A percentile compares a stretch with the other conserved stretches of the same genome.
These are phyloP conservation scores for Rugalucina vietnamica DNA, from an alignment of 2,888 invertebrate species.

Conservation along the genomic window DNA sequence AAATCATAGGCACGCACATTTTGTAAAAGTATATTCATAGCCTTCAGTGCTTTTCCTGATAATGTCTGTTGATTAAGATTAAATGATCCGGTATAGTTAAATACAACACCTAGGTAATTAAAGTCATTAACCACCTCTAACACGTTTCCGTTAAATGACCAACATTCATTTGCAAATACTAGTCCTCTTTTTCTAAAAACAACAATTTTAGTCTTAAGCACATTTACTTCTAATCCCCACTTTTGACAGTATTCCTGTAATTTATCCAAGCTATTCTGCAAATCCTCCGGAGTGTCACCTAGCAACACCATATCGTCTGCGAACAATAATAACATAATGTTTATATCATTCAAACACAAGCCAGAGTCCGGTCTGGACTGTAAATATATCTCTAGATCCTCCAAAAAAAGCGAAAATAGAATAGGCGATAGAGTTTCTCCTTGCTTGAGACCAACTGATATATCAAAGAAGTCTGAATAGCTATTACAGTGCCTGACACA, in stretches of 20 bases:
- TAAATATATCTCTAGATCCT: slow-evolving; percentile 23
- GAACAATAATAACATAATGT: slow-evolving; percentile 14
- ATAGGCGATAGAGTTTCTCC: slow-evolving; percentile 16
- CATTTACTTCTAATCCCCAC: slow-evolving; percentile 19
- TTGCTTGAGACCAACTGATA: no score
- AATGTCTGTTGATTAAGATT: background rate
- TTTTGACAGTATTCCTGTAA: slow-evolving; percentile 12
- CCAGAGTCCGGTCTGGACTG: slow-evolving; percentile 1
- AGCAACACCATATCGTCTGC: slow-evolving; percentile 31
- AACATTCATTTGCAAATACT: background rate
- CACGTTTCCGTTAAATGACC: background rate
- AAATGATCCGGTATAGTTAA: slow-evolving; percentile 13
- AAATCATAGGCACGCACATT: slow-evolving; percentile 1
- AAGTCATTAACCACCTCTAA: slow-evolving; percentile 18
- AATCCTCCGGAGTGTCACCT: background rate
- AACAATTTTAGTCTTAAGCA: background rate
- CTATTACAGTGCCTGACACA: no score
- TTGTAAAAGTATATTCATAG: background rate
- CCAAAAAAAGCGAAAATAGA: slow-evolving; percentile 26
- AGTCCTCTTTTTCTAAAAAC: slow-evolving; percentile 8
- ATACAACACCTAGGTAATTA: slow-evolving; percentile 25
- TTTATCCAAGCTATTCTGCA: slow-evolving; percentile 4
- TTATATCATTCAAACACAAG: background rate
- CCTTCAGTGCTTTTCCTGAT: background rate
- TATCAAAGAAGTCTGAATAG: no score